Evolutionary conservation across 2,888 invertebrate genomes (phyloP).

Genomic region (Rugalucina vietnamica): DNA sequence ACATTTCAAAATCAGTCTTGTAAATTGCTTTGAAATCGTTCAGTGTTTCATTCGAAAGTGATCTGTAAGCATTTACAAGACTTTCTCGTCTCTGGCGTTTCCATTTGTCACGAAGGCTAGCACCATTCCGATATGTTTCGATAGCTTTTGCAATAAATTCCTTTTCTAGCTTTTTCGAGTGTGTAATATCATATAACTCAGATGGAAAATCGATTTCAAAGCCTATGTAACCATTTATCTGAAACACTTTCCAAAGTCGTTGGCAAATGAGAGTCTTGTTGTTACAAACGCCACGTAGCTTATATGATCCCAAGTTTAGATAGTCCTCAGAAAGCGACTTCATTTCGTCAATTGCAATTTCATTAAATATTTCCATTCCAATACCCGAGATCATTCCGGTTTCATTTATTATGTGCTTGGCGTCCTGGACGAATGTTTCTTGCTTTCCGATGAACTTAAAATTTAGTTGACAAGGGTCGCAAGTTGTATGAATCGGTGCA

Average conservation of each 20-base stretch:
- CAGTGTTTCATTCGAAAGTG: constrained; percentile 32
- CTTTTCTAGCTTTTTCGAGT: not conserved
- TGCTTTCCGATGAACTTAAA: constrained; percentile 64
- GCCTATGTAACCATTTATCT: constrained; percentile 58
- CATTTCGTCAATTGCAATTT: constrained; percentile 43
- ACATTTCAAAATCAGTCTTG: constrained; percentile 59
- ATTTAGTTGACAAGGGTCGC: constrained; percentile 58
- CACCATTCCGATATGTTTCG: not conserved
- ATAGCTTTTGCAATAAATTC: not conserved
- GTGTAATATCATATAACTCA: not conserved
- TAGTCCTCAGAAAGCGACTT: constrained; percentile 30
- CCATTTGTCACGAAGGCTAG: not conserved
- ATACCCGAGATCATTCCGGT: constrained; percentile 24
- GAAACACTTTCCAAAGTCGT: constrained; percentile 55
- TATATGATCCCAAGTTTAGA: not conserved
- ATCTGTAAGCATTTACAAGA: constrained; percentile 50
- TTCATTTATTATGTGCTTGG: constrained; percentile 42
- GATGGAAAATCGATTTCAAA: not conserved
- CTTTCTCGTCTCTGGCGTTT: constrained; percentile 30
- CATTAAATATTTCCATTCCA: not conserved
- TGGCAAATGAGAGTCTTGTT: constrained; percentile 36
- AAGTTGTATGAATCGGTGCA: constrained; percentile 46
- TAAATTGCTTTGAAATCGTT: constrained; percentile 38
- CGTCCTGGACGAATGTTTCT: constrained; percentile 55
- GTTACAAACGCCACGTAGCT: constrained; percentile 18